phyloP scores from a whole-genome alignment of 1,140 invertebrate species.

The Melipona quadrifasciata region DNA sequence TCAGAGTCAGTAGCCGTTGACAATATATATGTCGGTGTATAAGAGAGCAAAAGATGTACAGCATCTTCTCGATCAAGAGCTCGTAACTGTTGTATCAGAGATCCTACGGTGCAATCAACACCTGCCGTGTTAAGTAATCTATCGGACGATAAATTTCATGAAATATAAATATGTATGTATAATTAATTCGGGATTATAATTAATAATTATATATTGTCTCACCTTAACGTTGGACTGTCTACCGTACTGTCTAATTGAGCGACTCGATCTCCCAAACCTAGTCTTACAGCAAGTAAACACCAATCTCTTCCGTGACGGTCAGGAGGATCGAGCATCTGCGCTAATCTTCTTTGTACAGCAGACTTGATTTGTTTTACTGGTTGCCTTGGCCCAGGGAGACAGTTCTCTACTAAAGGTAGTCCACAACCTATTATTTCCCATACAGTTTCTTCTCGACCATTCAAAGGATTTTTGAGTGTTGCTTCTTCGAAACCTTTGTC shows the following conservation, averaged over 20 bases:
- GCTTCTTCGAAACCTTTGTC: slow-evolving; percentile 80
- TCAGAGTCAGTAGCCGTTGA: slow-evolving; percentile 76
- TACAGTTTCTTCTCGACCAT: slow-evolving; percentile 85
- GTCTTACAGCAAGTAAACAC: slow-evolving; percentile 89
- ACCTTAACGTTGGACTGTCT: slow-evolving; percentile 78
- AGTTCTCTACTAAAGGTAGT: slow-evolving; percentile 74
- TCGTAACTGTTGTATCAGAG: slow-evolving; percentile 74
- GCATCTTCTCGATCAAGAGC: slow-evolving; percentile 78
- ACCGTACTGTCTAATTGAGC: slow-evolving; percentile 78
- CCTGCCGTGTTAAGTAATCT: slow-evolving; percentile 77
- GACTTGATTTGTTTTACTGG: slow-evolving; percentile 77
- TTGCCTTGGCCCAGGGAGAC: slow-evolving; percentile 76
- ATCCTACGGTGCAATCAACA: slow-evolving; percentile 75
- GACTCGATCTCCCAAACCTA: slow-evolving; percentile 83
- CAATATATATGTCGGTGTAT: slow-evolving; percentile 76
- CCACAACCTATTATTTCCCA: slow-evolving; percentile 88
- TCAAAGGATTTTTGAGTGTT: slow-evolving; percentile 83
- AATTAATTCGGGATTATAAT: background rate
- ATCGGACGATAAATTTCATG: slow-evolving; percentile 10
- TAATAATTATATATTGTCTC: background rate
- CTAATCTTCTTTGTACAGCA: slow-evolving; percentile 82
- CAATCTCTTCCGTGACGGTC: slow-evolving; percentile 91
- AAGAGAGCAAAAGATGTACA: slow-evolving; percentile 75
- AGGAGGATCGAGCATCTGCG: slow-evolving; percentile 88
- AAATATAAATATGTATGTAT: background rate